phyloP scores from a whole-genome alignment of 2,888 invertebrate genomes.

The Torymus aiolomorphi region DNA sequence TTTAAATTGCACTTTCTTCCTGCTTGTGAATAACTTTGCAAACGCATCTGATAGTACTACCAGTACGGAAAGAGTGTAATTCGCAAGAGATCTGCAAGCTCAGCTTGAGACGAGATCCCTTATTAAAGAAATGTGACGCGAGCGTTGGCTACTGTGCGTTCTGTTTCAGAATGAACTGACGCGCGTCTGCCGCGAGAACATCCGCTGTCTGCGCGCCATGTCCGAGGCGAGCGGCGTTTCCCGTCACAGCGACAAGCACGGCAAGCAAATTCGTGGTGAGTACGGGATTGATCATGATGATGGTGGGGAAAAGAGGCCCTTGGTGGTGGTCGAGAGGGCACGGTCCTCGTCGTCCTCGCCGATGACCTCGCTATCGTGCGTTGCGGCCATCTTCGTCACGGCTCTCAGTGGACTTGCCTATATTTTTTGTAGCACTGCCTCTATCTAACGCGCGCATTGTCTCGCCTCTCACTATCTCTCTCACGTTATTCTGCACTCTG shows the following conservation, averaged over 20 bases:
- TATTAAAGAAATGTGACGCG: neutral
- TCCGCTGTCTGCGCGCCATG: conserved; percentile 86
- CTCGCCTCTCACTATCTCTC: neutral
- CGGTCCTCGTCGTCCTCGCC: conserved; percentile 48
- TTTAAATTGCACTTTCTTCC: conserved; percentile 32
- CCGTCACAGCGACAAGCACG: conserved; percentile 70
- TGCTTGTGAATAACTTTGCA: neutral
- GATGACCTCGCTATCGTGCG: conserved; percentile 62
- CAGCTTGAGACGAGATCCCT: neutral
- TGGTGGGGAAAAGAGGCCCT: neutral
- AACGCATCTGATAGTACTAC: conserved; percentile 2
- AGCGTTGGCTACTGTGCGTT: neutral
- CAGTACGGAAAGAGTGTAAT: conserved; percentile 8
- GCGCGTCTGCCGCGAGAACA: conserved; percentile 90
- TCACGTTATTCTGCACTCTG: neutral
- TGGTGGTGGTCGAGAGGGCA: conserved; percentile 13
- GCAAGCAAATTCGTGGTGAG: conserved; percentile 74
- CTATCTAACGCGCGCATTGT: neutral
- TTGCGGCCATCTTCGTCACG: conserved; percentile 64
- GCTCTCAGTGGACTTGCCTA: conserved; percentile 65
- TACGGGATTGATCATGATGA: conserved; percentile 58
- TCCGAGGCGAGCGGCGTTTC: conserved; percentile 77
- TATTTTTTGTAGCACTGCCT: conserved; percentile 42
- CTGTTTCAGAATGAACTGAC: conserved; percentile 87
- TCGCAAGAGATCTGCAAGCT: conserved; percentile 16